phyloP scores from a whole-genome alignment of 2,888 invertebrate species.

The Eristalis arbustorum region DNA sequence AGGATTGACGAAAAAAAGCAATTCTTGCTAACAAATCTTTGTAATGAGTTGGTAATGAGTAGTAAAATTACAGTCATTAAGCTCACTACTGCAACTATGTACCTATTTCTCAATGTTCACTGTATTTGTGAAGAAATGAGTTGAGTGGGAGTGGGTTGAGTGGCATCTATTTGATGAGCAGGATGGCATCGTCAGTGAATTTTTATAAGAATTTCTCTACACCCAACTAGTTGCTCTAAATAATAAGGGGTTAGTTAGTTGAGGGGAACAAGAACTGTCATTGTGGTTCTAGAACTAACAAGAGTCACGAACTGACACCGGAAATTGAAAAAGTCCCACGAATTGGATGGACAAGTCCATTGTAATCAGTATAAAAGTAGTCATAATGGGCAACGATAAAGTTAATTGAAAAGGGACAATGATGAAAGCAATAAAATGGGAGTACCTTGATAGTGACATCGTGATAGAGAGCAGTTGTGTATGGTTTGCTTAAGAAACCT shows the following conservation, averaged over 20 bases:
- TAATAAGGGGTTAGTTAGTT: background rate
- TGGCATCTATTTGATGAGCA: background rate
- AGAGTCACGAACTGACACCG: slow-evolving; percentile 12
- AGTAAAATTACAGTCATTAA: slow-evolving; percentile 49
- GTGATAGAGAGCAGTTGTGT: background rate
- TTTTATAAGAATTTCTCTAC: background rate
- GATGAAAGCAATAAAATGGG: background rate
- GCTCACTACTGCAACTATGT: slow-evolving; percentile 18
- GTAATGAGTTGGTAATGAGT: slow-evolving; percentile 20
- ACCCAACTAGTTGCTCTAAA: background rate
- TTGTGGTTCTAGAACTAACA: background rate
- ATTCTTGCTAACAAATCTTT: slow-evolving; percentile 18
- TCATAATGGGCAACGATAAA: background rate
- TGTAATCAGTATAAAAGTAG: slow-evolving; percentile 11
- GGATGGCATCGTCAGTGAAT: background rate
- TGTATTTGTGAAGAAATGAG: background rate
- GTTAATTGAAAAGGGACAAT: slow-evolving; percentile 4
- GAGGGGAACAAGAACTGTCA: background rate
- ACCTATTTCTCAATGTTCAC: background rate
- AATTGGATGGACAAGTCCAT: slow-evolving; percentile 25
- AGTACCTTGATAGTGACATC: slow-evolving; percentile 1
- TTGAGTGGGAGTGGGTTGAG: background rate
- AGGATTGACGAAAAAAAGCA: background rate
- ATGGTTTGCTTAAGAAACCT: background rate
- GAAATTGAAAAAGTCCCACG: slow-evolving; percentile 35